Evolutionary conservation across 2,113 vertebrate genomes (phyloP).

Genomic region (Probosciger aterrimus): DNA sequence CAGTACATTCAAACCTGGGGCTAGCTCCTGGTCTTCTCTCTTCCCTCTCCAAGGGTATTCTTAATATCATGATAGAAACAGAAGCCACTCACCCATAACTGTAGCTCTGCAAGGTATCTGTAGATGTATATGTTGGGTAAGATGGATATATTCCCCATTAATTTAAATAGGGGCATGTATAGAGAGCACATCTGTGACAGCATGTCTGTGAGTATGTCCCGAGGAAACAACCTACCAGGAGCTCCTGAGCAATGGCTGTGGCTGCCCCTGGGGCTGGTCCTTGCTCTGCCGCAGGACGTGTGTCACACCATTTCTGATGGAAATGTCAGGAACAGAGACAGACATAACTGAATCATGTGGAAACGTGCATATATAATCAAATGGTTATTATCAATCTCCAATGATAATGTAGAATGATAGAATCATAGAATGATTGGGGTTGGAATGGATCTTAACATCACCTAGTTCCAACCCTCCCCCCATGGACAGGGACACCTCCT

Average conservation of each 20-base stretch:
- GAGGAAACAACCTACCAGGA: not conserved
- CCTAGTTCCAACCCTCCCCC: not conserved
- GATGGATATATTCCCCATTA: not conserved
- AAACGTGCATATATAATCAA: not conserved
- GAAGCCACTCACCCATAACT: not conserved
- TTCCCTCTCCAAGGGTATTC: not conserved
- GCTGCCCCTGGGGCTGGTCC: not conserved
- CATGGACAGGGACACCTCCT: not conserved
- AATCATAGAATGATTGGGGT: not conserved
- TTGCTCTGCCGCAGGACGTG: not conserved
- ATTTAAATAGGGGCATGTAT: not conserved
- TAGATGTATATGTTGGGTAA: not conserved
- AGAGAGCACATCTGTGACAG: not conserved
- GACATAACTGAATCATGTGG: not conserved
- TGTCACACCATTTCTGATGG: not conserved
- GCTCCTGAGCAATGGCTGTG: not conserved
- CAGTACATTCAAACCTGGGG: not conserved
- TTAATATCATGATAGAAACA: not conserved
- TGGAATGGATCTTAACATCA: not conserved
- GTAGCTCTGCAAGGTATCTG: not conserved
- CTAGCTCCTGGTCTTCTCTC: not conserved
- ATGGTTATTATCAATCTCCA: not conserved
- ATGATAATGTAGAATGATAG: not conserved
- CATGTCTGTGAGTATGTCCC: fast-evolving
- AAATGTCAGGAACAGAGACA: not conserved